Percentiles rank a stretch among this genome's conserved stretches.
Evolutionary conservation across 2,888 invertebrate species (phyloP).

Genomic region (Baronia brevicornis): DNA sequence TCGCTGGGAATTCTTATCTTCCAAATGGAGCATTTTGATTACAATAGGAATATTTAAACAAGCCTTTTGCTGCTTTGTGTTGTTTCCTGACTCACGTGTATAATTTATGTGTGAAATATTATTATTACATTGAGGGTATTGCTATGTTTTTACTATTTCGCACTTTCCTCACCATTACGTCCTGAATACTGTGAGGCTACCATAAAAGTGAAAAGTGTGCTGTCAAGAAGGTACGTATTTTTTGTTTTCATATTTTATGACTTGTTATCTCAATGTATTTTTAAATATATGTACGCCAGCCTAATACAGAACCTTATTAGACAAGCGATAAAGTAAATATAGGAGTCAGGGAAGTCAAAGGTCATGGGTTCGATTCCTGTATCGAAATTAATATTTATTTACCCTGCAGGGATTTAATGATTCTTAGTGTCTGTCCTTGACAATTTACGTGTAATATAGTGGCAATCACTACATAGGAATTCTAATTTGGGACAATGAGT

Average conservation of each 20-base stretch:
- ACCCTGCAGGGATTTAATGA: too few relatives aligned
- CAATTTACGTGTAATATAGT: too few relatives aligned
- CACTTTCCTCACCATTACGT: slow-evolving; percentile 32
- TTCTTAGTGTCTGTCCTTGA: too few relatives aligned
- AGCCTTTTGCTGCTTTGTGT: slow-evolving; percentile 54
- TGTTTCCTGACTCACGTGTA: slow-evolving; percentile 55
- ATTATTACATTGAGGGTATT: slow-evolving; percentile 19
- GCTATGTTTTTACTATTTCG: slow-evolving; percentile 21
- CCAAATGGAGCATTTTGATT: slow-evolving; percentile 70
- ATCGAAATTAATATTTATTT: too few relatives aligned
- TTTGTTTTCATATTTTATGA: slow-evolving; percentile 2
- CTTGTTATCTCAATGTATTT: not conserved
- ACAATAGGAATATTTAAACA: slow-evolving; percentile 70
- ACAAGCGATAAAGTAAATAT: too few relatives aligned
- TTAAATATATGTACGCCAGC: too few relatives aligned
- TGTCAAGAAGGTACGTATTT: slow-evolving; percentile 3
- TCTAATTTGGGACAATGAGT: too few relatives aligned
- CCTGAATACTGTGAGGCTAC: slow-evolving; percentile 10
- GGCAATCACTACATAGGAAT: too few relatives aligned
- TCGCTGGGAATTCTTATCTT: slow-evolving; percentile 68
- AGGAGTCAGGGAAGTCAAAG: too few relatives aligned
- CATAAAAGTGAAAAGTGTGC: slow-evolving; percentile 12
- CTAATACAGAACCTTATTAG: slow-evolving; percentile 8
- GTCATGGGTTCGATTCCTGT: too few relatives aligned
- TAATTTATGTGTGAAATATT: slow-evolving; percentile 51